These are phyloP conservation scores for Troides aeacus DNA, from an alignment of 2,888 invertebrate species.

Conservation along the genomic window DNA sequence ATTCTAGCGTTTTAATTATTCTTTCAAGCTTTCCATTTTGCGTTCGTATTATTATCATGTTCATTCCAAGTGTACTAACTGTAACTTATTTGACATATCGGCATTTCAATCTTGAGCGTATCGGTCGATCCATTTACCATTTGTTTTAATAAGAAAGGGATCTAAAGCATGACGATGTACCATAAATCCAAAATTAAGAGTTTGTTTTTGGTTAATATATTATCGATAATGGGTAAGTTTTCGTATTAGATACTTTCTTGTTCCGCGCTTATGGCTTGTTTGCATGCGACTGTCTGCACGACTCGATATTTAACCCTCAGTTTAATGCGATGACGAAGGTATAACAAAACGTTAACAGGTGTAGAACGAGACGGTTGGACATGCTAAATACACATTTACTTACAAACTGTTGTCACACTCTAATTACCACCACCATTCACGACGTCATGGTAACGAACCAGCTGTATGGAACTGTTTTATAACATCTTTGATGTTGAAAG, in stretches of 20 bases:
- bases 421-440: conserved; percentile 8
- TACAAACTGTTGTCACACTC: conserved; percentile 15
- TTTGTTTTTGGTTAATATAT: conserved; percentile 63
- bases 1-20: background rate
- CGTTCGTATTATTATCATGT: background rate
- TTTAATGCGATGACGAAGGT: conserved; percentile 30
- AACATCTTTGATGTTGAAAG: background rate
- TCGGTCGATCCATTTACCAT: conserved; percentile 5
- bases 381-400: conserved; percentile 29
- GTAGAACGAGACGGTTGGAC: conserved; percentile 22
- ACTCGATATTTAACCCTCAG: conserved; percentile 34
- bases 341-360: conserved; percentile 30
- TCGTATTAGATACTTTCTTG: conserved; percentile 57
- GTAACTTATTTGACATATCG: conserved; percentile 15
- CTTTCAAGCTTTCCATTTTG: background rate
- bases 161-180: conserved; percentile 19
- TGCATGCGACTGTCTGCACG: conserved; percentile 61
- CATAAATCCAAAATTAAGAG: conserved; percentile 28
- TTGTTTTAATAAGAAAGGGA: conserved; percentile 12
- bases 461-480: background rate
- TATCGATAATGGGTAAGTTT: conserved; percentile 66
- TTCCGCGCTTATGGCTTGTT: conserved; percentile 67
- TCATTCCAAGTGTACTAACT: background rate
- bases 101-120: conserved; percentile 9
- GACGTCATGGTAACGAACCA: background rate